Evolutionary conservation across 2,113 vertebrate genomes (phyloP).

Genomic region (Trogon surrucura): DNA sequence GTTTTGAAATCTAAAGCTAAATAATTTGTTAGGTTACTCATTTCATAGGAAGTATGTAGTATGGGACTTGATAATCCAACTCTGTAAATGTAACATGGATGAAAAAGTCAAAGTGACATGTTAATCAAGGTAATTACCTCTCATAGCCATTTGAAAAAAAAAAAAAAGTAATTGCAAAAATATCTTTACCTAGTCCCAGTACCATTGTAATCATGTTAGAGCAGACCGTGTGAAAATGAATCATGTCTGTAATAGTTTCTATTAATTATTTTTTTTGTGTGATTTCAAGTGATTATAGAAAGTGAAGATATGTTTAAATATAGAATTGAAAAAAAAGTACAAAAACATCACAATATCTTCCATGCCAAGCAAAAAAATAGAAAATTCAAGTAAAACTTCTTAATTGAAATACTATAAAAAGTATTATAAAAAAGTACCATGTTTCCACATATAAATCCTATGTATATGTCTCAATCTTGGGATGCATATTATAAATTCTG

Average conservation of each 20-base stretch:
- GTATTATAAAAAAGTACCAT: accelerated
- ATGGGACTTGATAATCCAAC: background rate
- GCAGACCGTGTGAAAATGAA: background rate
- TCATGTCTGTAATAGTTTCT: background rate
- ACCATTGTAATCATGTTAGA: background rate
- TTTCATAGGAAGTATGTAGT: background rate
- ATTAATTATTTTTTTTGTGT: background rate
- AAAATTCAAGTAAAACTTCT: background rate
- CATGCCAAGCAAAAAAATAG: background rate
- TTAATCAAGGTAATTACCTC: background rate
- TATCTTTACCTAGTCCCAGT: background rate
- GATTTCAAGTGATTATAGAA: background rate
- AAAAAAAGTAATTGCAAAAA: background rate
- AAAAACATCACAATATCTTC: background rate
- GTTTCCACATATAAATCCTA: background rate
- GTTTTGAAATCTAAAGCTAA: background rate
- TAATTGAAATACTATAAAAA: background rate
- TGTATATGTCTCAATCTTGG: background rate
- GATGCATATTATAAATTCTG: background rate
- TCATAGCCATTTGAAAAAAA: background rate
- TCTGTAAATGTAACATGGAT: background rate
- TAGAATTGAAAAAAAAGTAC: background rate
- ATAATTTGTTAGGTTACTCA: background rate
- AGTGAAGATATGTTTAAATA: background rate
- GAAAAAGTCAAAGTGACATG: background rate